phyloP scores from a whole-genome alignment of 2,797 vertebrate species.

The Crocodylus rhombifer region DNA sequence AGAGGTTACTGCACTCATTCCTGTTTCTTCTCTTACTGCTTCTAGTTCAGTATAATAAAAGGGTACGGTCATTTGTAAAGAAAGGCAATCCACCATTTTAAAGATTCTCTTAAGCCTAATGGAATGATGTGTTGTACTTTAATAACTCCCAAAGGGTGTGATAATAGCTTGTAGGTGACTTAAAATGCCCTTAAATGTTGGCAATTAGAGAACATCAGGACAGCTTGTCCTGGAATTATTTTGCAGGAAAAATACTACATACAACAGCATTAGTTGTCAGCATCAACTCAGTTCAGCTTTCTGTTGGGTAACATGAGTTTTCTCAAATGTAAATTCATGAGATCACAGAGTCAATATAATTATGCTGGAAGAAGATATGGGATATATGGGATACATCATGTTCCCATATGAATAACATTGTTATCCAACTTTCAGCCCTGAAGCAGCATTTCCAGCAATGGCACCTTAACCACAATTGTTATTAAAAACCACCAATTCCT shows the following conservation, averaged over 20 bases:
- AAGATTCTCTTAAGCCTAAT: background rate
- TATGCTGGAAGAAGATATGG: background rate
- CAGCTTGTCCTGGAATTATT: background rate
- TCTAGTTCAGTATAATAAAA: background rate
- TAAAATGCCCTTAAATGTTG: background rate
- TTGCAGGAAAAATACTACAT: background rate
- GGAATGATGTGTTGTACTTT: background rate
- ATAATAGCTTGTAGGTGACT: background rate
- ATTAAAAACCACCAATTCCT: background rate
- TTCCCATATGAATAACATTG: background rate
- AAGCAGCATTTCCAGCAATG: background rate
- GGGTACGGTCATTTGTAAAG: background rate
- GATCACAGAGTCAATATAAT: background rate
- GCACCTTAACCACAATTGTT: background rate
- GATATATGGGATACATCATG: slow-evolving; percentile 9
- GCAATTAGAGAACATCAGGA: background rate
- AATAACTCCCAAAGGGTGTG: background rate
- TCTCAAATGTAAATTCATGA: slow-evolving; percentile 17
- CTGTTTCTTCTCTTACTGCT: background rate
- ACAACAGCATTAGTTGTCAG: background rate
- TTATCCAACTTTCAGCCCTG: background rate
- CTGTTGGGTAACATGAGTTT: background rate
- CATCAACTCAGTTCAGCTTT: slow-evolving; percentile 21
- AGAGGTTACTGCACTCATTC: background rate
- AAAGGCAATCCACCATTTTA: background rate